A percentile compares a stretch with the other conserved stretches of the same genome.
These are phyloP conservation scores for Ovis aries DNA, from an alignment of 2,113 vertebrate species.

Conservation along the genomic window DNA sequence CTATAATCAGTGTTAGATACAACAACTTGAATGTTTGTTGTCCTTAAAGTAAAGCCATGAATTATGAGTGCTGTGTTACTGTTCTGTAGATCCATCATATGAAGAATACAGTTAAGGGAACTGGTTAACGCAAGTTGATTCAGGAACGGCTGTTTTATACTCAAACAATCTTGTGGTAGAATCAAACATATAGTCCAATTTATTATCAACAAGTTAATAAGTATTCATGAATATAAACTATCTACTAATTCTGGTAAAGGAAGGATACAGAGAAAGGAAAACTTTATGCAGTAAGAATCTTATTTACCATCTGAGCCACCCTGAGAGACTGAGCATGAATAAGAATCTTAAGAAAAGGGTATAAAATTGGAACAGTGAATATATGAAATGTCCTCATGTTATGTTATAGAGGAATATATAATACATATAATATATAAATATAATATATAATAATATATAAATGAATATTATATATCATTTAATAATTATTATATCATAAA, in stretches of 20 bases:
- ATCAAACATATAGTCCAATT: background rate
- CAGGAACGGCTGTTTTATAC: background rate
- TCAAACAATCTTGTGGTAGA: background rate
- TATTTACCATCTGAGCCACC: background rate
- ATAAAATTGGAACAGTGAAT: background rate
- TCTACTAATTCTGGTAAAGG: background rate
- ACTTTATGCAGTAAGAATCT: background rate
- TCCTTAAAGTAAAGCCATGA: background rate
- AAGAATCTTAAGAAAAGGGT: background rate
- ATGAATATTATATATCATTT: background rate
- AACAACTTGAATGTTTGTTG: background rate
- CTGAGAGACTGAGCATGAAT: background rate
- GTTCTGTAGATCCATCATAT: background rate
- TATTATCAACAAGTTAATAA: conserved; percentile 1
- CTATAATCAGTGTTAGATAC: background rate
- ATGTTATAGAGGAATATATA: background rate
- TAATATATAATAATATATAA: background rate
- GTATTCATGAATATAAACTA: background rate
- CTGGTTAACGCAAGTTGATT: background rate
- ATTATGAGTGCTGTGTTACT: background rate
- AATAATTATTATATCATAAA: background rate
- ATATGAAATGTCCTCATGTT: background rate
- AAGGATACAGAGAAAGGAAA: background rate
- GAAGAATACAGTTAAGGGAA: background rate
- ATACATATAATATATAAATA: background rate